Conservation (phyloP, 2,888 invertebrate genomes). For the Dolomedes plantarius region DNA sequence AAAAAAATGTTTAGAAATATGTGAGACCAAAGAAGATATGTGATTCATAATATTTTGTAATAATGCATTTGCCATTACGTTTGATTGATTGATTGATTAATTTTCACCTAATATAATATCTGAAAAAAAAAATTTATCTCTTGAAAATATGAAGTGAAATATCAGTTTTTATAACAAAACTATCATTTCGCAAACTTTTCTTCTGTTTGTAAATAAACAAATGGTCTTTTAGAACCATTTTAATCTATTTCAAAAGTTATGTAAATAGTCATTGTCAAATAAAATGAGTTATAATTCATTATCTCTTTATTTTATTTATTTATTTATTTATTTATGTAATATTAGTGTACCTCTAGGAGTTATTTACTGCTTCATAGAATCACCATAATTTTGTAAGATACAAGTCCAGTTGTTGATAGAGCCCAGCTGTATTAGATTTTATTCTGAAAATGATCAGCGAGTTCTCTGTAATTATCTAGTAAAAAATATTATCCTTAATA, state of each 20-base stretch:
- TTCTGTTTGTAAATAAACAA: background rate
- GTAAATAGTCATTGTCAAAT: constrained; percentile 5
- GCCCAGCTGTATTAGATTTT: too few relatives aligned
- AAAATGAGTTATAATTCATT: constrained; percentile 8
- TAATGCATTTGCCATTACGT: background rate
- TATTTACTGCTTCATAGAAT: too few relatives aligned
- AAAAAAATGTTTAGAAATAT: background rate
- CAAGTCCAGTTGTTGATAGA: too few relatives aligned
- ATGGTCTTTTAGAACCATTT: background rate
- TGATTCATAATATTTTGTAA: background rate
- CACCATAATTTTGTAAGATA: too few relatives aligned
- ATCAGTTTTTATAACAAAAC: background rate
- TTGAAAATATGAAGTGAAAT: background rate
- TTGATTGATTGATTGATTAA: background rate
- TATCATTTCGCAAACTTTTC: background rate
- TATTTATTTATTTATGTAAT: too few relatives aligned
- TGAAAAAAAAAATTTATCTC: background rate
- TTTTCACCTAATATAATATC: background rate
- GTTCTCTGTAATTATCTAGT: too few relatives aligned
- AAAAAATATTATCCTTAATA: too few relatives aligned
- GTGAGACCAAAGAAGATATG: background rate
- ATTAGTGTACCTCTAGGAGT: too few relatives aligned
- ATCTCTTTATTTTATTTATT: background rate
- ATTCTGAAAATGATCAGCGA: too few relatives aligned
- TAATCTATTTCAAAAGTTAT: background rate